Evolutionary conservation across 2,888 invertebrate genomes (phyloP), one percentile per base, ranked within the genome.

Genomic region (Tortrix viridana): DNA sequence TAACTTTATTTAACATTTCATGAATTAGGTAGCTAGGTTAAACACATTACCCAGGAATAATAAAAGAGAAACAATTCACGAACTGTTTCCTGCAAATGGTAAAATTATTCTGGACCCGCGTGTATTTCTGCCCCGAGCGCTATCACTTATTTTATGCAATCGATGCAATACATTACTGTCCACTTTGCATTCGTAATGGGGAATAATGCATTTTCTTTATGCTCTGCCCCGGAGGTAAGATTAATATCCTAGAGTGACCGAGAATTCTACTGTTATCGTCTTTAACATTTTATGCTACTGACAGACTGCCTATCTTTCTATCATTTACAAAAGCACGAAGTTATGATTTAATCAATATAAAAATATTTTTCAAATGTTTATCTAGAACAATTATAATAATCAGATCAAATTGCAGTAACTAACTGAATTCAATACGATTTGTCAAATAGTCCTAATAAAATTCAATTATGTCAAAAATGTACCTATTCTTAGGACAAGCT

Each of bases 131-230:
- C 53, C 53, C n/a, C 41, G 41, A 22, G 53, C 20, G 22, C 41
- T 53, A 53, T 53, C 53, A 53, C 22, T 41, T 53, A 22, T 41
- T 41, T 53, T 53, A 53, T 41, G 22, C 53, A 53, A 53, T 53
- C 53, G 41, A 53, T 53, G 53, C 53, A 53, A 41, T 53, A 53
- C 20, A 38, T 38, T 52, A 53, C 53, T 41, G 22, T 38, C 41
- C 53, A 38, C 20, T 53, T 53, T 41, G 20, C 53, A 22, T 53
- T 22, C 16, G 38, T 53, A 41, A 53, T 53, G 22, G 41, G n/a
- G 22, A 41, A 41, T 37, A 41, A 23, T 22, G 22, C 20, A 20
- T 52, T 52, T 52, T 20, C 52, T 41, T 37, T 20, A 19, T 49
- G 2, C 26, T 18, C 18, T 12, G 9, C 32, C 49, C 19, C 18